These are phyloP conservation scores for Halocynthia roretzi DNA, from an alignment of 23 tunicate species.

Conservation along the genomic window DNA sequence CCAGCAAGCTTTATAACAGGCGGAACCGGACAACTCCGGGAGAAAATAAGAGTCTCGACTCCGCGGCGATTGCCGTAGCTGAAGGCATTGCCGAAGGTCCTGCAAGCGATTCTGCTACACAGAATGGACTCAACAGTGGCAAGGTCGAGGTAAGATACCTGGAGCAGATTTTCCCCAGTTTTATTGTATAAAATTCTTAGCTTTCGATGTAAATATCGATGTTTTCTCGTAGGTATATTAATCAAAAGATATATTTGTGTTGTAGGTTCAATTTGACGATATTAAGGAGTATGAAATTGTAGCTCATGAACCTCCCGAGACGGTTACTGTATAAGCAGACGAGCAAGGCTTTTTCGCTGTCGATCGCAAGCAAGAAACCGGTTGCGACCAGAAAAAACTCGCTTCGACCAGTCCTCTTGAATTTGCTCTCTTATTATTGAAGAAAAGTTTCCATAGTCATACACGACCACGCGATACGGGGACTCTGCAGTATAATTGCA, in stretches of 20 bases:
- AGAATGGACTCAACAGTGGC: constrained; percentile 6
- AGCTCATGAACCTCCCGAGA: constrained; percentile 72
- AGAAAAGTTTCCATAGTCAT: no score
- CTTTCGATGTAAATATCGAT: constrained; percentile 13
- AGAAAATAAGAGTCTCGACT: not conserved
- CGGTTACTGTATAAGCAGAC: constrained; percentile 55
- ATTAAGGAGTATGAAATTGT: constrained; percentile 40
- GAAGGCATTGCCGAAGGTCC: not conserved
- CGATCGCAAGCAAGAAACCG: no score
- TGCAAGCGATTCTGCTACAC: constrained; percentile 1
- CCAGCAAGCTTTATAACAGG: not conserved
- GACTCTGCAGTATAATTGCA: no score
- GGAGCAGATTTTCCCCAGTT: not conserved
- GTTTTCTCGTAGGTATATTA: not conserved
- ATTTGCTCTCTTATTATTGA: no score
- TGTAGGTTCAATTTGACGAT: constrained; percentile 51
- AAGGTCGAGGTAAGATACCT: constrained; percentile 20
- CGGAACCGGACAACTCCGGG: not conserved
- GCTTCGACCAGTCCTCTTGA: no score
- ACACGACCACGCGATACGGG: no score
- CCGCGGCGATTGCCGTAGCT: not conserved
- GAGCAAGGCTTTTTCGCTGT: no score
- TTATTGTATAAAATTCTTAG: not conserved
- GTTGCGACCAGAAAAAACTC: no score
- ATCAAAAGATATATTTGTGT: not conserved